Base-by-base conservation (phyloP, 1,140 invertebrate species). In the Eufriesea mexicana region DNA sequence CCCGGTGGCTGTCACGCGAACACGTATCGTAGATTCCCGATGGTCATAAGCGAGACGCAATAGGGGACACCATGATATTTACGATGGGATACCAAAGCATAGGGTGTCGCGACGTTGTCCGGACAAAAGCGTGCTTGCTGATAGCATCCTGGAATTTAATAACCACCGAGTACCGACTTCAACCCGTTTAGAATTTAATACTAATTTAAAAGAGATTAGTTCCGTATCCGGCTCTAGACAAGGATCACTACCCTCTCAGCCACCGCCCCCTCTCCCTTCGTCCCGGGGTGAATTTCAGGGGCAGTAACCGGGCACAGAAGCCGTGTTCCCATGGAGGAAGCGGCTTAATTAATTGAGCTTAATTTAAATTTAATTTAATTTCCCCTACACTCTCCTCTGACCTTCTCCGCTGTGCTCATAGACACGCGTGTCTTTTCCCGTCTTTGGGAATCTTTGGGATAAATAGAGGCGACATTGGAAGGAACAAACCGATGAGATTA, bases 321-420 rank as follows among this genome's bases (percentile, higher is more conserved):
- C 88, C 59, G 79, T 89, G 84, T 91, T 89, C 90, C 90, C 90
- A 91, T 85, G 90, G 71, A 86, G 28, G 84, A 87, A 89, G 86
- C 85, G 79, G 83, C 89, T 91, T 90, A 92, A 91, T 91, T 92
- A 92, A 92, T 92, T 91, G 89, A 92, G 89, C 90, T 90, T 91
- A 92, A 92, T 92, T 91, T 91, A 90, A 92, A 92, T 92, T 92
- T 91, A 91, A 91, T 92, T 92, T 91, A 89, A 92, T 92, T 92
- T 90, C 76, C 79, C 77, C 71, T 78, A 28, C 68, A 9, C 79
- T 45, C 59, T 47, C 45, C 49, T 70, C 61, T 35, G 5, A 2
- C 18, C 47, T 20, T 28, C 16, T 49, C 6, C 2, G 1, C 49
- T 42, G 16, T 9, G 18, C 10, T 28, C 49, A 25, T 68, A 68